Base-by-base conservation (phyloP, 2,797 vertebrate genomes). In the Mus minutoides region DNA sequence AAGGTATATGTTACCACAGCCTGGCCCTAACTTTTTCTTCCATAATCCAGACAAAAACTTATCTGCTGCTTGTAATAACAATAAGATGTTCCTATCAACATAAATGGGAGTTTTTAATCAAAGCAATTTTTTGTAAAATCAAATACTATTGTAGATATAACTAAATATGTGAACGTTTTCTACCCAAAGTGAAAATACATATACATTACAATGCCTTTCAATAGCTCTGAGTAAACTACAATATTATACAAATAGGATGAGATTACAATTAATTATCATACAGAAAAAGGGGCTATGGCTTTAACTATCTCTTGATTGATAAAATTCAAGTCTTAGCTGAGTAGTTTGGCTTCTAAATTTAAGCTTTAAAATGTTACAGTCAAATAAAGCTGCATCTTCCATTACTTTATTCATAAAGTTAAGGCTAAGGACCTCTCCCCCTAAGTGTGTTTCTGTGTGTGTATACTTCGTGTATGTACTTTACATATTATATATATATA, bases 271-370 rank as follows among this genome's bases (percentile, higher is more conserved):
- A 14, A 89, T 90, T 58, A 97, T 95, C 16, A 86, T 26, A 92
- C 60, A 75, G 73, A 95, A 94, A 62, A 94, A 92, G 8, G 67
- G 7, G 19, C 71, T 90, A 37, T 16, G 78, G 46, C 11, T 94
- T 92, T 89, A 1, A 76, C 80, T 90, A 85, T 76, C 58, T 90
- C 43, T 88, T 96, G 52, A 97, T 0, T 95, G 43, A 92, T 60
- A 94, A 96, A 86, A 75, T 83, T 95, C 56, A 96, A 94, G 49
- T 85, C 12, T 29, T 91, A 19, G 76, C 37, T 95, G 87, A 96
- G 37, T 60, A 94, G 58, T 93, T 73, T 60, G 1, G 6, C 37
- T 88, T n/a, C 75, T 95, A 95, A 88, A 69, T 88, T 14, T 93
- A 96, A 97, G 22, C 77, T 79, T 76, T 60, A 94, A 94, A 56